Conservation (phyloP, 2,888 invertebrate species). For the Drosophila mulleri region DNA sequence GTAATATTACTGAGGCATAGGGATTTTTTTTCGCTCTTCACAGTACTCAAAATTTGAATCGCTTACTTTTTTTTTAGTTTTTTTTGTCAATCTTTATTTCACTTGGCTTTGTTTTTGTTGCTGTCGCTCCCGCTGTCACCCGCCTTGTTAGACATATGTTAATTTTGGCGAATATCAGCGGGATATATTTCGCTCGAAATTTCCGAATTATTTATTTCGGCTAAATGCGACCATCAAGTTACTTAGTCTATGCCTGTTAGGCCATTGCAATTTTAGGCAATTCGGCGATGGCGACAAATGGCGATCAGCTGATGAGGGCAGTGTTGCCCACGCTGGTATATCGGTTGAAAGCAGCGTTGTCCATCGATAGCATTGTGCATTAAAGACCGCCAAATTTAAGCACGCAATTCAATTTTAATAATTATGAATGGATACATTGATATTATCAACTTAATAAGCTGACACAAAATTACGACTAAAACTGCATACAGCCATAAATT, state of each 20-base stretch:
- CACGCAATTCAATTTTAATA: conserved; percentile 92
- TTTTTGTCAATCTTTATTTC: conserved; percentile 32
- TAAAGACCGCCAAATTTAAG: neutral
- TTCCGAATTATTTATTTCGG: conserved; percentile 24
- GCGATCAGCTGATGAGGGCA: conserved; percentile 32
- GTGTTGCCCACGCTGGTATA: conserved; percentile 6
- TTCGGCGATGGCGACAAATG: conserved; percentile 18
- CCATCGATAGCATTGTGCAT: conserved; percentile 5
- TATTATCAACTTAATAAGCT: too few species aligned
- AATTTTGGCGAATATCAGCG: conserved; percentile 48
- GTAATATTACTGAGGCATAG: conserved; percentile 32
- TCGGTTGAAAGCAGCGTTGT: neutral
- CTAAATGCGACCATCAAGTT: conserved; percentile 28
- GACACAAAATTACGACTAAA: conserved; percentile 10
- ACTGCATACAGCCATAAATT: conserved; percentile 13
- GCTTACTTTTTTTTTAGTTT: conserved; percentile 41
- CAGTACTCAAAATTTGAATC: conserved; percentile 30
- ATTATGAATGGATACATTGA: conserved; percentile 8
- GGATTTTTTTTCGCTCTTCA: conserved; percentile 23
- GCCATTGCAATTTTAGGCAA: conserved; percentile 27
- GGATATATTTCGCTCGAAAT: conserved; percentile 29
- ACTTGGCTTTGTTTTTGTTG: conserved; percentile 7
- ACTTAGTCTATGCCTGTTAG: conserved; percentile 24
- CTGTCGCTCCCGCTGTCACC: conserved; percentile 32
- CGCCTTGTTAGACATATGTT: conserved; percentile 24